These are phyloP conservation scores for Acanthoscelides obtectus DNA, from an alignment of 2,888 invertebrate genomes.

Conservation along the genomic window DNA sequence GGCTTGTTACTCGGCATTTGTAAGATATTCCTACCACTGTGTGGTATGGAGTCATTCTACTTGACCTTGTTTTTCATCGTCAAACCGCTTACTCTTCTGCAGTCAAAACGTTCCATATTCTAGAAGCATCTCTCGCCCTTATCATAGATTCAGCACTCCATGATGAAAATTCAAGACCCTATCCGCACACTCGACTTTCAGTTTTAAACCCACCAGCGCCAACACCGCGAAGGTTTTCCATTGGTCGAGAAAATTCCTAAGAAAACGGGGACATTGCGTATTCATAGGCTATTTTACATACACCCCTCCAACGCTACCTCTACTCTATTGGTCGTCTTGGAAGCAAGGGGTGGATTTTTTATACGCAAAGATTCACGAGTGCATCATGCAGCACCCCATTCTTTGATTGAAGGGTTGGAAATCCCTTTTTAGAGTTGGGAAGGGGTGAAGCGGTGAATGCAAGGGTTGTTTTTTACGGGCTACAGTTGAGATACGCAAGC, in stretches of 20 bases:
- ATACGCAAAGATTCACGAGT: constrained; percentile 15
- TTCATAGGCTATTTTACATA: constrained; percentile 32
- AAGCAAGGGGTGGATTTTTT: constrained; percentile 32
- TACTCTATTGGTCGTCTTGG: constrained; percentile 33
- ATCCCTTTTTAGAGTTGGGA: constrained; percentile 14
- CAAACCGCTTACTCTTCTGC: too few species aligned
- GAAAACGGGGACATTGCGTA: constrained; percentile 7
- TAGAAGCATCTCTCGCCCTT: too few species aligned
- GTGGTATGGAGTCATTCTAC: too few species aligned
- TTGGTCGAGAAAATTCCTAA: constrained; percentile 24
- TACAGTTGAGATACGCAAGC: background rate
- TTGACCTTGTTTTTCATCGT: too few species aligned
- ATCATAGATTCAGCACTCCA: too few species aligned
- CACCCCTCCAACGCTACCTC: constrained; percentile 12
- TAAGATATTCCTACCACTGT: too few species aligned
- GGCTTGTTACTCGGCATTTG: too few species aligned
- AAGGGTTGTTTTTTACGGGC: background rate
- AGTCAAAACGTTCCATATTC: too few species aligned
- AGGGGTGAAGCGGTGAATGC: constrained; percentile 9
- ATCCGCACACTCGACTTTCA: background rate
- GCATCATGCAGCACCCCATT: background rate
- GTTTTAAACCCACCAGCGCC: background rate
- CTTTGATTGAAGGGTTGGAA: background rate
- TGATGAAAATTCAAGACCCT: background rate
- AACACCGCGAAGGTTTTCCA: constrained; percentile 6